A percentile compares a stretch with the other conserved stretches of the same genome.
Conservation (phyloP, 2,888 invertebrate species). For the Amblyteles armatorius region DNA sequence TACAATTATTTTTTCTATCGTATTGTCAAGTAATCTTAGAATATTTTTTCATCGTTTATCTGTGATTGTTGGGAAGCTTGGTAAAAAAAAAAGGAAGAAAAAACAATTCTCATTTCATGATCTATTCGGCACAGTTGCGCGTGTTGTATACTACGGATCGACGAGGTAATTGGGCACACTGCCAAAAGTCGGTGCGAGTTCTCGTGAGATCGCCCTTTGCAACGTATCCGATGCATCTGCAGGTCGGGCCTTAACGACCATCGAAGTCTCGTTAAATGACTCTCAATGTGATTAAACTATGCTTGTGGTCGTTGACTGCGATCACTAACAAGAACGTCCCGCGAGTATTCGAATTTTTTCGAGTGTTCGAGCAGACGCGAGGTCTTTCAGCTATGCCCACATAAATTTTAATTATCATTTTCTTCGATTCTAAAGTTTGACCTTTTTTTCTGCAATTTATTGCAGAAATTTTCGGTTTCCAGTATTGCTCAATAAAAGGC, state of each 20-base stretch:
- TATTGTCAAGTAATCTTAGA: neutral
- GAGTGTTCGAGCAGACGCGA: too few relatives aligned
- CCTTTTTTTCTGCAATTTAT: neutral
- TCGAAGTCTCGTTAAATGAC: slow-evolving; percentile 43
- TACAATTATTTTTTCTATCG: too few relatives aligned
- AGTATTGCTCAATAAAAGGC: too few relatives aligned
- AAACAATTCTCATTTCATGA: slow-evolving; percentile 77
- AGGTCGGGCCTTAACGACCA: slow-evolving; percentile 44
- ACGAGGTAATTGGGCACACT: slow-evolving; percentile 77
- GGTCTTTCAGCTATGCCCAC: too few relatives aligned
- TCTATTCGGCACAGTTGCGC: slow-evolving; percentile 65
- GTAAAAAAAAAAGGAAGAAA: slow-evolving; percentile 21
- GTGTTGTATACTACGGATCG: slow-evolving; percentile 69
- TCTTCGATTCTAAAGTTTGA: too few relatives aligned
- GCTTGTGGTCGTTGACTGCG: neutral
- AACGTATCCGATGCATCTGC: slow-evolving; percentile 8
- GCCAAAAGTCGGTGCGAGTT: slow-evolving; percentile 72
- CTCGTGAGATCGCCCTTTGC: slow-evolving; percentile 52
- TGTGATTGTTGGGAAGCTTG: neutral
- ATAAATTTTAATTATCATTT: too few relatives aligned
- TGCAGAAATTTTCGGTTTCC: neutral
- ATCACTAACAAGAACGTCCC: slow-evolving; percentile 22
- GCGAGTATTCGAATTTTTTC: neutral
- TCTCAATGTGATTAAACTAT: slow-evolving; percentile 37
- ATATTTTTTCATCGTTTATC: neutral